These are phyloP conservation scores for Leguminivora glycinivorella DNA, from an alignment of 1,140 invertebrate genomes.

Conservation along the genomic window DNA sequence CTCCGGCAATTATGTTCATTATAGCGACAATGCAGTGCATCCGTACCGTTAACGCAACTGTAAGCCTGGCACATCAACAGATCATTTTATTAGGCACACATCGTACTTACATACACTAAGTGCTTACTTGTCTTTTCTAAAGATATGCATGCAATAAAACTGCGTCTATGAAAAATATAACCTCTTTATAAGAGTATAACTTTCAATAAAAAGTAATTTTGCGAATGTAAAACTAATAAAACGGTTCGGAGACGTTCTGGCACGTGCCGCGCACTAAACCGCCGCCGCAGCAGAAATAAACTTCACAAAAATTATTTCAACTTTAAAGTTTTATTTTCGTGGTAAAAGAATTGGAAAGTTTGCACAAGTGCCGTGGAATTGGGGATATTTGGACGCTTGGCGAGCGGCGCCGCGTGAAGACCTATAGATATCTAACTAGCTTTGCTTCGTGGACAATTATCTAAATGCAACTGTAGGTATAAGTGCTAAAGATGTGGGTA, in stretches of 20 bases:
- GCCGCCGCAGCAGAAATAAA: slow-evolving; percentile 6
- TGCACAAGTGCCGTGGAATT: background rate
- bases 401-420: background rate
- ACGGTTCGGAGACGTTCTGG: background rate
- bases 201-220: background rate
- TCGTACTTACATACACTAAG: background rate
- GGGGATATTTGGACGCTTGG: background rate
- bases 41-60: too few species aligned
- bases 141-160: slow-evolving; percentile 4
- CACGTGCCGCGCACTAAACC: background rate
- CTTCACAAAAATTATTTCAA: slow-evolving; percentile 7
- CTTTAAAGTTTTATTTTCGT: background rate
- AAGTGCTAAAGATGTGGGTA: too few species aligned
- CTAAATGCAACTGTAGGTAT: too few species aligned
- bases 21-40: too few species aligned
- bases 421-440: too few species aligned
- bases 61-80: too few species aligned
- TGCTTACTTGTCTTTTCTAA: background rate
- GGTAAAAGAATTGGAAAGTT: slow-evolving; percentile 3
- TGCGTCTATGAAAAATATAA: background rate
- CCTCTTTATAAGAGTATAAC: background rate
- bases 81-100: background rate
- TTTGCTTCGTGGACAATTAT: too few species aligned
- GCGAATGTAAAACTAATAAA: background rate
- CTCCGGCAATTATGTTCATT: too few species aligned